Base-by-base conservation (phyloP, 2,888 invertebrate species). In the Theristus sp. region DNA sequence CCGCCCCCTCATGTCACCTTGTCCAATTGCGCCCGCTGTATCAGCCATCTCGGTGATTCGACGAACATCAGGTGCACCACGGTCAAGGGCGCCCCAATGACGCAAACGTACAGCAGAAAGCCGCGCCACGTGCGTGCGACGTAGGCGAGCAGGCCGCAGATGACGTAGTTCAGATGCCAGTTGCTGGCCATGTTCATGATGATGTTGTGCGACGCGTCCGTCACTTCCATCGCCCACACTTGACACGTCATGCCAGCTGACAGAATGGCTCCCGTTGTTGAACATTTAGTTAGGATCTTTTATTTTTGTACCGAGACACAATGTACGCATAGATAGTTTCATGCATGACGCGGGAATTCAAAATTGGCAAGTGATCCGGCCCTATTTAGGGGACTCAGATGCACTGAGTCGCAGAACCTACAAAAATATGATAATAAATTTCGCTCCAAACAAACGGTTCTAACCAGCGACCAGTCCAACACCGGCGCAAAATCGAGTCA, bases 11-110 rank as follows among this genome's bases (percentile, higher is more conserved):
- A n/a, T n/a, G n/a, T 52, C 20, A 52, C 59, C 24, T 54, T 22
- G 13, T 26, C 25, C 26, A 25, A 53, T 26, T 26, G 46, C 25
- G 55, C 52, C 53, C 49, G 56, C 26, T 59, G 59, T 27, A 59
- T 59, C 30, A 59, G 27, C 59, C 59, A 59, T 24, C 59, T 25
- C 10, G 59, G 52, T 26, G 52, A 53, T 53, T 59, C 59, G 28
- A 24, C 20, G 38, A 52, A 59, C 22, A 20, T 25, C 22, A 55
- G 20, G 28, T 56, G 49, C 49, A 38, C n/a, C 13, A 52, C 26
- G 10, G 49, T 17, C 54, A 27, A 47, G 20, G 27, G 55, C 13
- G 54, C 22, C 26, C 52, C 24, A 17, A 59, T 26, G 27, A 6
- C 2, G 25, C 25, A 53, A 2, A 53, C 26, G 22, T 26, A 22